Base-by-base conservation (phyloP, 2,888 invertebrate species). In the Gnatocerus cornutus region DNA sequence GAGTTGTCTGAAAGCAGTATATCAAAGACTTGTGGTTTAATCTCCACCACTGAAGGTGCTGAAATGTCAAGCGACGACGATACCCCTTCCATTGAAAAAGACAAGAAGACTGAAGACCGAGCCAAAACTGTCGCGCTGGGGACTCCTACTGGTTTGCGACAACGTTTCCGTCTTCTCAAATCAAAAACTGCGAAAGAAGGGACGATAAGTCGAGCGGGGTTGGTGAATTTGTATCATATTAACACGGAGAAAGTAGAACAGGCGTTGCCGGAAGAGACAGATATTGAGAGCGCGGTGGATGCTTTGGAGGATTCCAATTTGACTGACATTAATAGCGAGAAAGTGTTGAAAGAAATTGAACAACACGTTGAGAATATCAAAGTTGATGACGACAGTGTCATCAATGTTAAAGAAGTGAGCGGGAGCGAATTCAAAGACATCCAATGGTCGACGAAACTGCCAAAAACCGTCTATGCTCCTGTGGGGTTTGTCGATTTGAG, bases 1-100 rank as follows among this genome's bases (percentile, higher is more conserved):
- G 89, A 89, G 69, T 71, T 84, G 10, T 85, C 85, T 1, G 85
- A 85, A 72, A 85, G 85, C 71, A 85, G 85, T 66, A 82, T 85
- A 68, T 84, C 84, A 0, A 82, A 78, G 71, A 85, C 85, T 66
- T 84, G 84, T 67, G 85, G 84, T 3, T 77, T 83, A 37, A 72
- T 82, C 13, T 84, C 84, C 0, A 85, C 85, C 0, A 84, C 84
- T 8, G 85, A 85, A 82, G 85, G 88, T 79, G 81, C 85, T 69
- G 78, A 86, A 82, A 81, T 88, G 88, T 83, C 85, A 0, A 87
- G 86, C 70, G 83, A 85, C 56, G 84, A 84, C 37, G 86, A 85
- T 27, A 83, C 82, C 0, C 79, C 84, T 0, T 83, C 84, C 3
- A 71, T 79, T 33, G 80, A 81, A 43, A 80, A 79, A 72, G 80